Percentiles rank a stretch among this genome's conserved stretches.
Evolutionary conservation across 2,113 vertebrate genomes (phyloP).

Genomic region (Ictalurus furcatus): DNA sequence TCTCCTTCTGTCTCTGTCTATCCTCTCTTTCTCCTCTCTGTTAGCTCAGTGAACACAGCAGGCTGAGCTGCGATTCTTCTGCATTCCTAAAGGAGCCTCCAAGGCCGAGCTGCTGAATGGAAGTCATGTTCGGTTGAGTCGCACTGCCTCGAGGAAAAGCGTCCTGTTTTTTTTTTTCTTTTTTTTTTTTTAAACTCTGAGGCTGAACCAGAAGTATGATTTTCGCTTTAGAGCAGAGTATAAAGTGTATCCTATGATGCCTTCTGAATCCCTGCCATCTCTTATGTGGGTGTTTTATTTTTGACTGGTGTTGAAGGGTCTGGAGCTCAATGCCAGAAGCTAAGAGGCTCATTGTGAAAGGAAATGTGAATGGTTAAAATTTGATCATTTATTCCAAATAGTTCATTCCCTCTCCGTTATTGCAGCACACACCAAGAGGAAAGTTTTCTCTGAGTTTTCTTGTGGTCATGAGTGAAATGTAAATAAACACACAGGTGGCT

Average conservation of each 20-base stretch:
- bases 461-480: not conserved
- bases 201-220: not conserved
- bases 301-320: slow-evolving; percentile 7
- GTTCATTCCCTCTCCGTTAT: not conserved
- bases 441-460: not conserved
- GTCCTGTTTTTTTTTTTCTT: not conserved
- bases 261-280: not conserved
- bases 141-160: not conserved
- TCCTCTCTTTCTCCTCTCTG: not conserved
- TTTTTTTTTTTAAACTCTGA: not conserved
- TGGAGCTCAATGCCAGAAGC: not conserved
- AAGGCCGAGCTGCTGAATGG: not conserved
- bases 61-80: not conserved
- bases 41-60: not conserved
- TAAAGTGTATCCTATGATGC: not conserved
- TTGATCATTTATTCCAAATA: not conserved
- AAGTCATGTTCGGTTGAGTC: not conserved
- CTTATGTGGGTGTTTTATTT: slow-evolving; percentile 3
- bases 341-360: not conserved
- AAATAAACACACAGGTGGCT: not conserved
- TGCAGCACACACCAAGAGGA: not conserved
- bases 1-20: not conserved
- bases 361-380: not conserved
- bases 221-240: not conserved
- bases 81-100: not conserved